These are phyloP conservation scores for Heliconius himera DNA, from an alignment of 1,140 invertebrate genomes.

Conservation along the genomic window DNA sequence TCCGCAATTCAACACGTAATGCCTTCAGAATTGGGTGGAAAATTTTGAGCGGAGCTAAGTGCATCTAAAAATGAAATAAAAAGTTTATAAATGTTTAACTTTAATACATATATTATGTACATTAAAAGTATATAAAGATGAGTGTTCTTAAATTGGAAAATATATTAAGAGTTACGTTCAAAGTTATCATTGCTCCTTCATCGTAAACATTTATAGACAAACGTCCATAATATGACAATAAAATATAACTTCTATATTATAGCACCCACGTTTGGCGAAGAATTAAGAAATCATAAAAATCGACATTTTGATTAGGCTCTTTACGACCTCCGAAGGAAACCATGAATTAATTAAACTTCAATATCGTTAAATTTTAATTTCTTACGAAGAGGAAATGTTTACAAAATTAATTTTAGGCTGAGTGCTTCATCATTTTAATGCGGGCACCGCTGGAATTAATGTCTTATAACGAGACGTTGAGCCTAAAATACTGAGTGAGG, in stretches of 20 bases:
- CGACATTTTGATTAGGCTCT: neutral
- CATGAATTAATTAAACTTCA: constrained; percentile 30
- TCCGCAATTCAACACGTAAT: too few species aligned
- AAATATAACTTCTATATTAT: neutral
- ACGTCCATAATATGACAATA: neutral
- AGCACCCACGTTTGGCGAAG: neutral
- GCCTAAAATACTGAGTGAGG: constrained; percentile 32
- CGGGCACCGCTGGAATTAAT: constrained; percentile 32
- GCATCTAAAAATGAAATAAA: too few species aligned
- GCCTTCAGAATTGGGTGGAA: too few species aligned
- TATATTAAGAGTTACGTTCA: too few species aligned
- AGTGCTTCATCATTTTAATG: constrained; percentile 36
- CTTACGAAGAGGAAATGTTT: constrained; percentile 31
- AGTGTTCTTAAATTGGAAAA: too few species aligned
- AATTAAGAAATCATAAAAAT: constrained; percentile 8
- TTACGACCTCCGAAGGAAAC: constrained; percentile 12
- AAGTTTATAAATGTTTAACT: too few species aligned
- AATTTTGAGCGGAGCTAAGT: too few species aligned
- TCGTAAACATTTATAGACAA: neutral
- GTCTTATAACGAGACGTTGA: constrained; percentile 34
- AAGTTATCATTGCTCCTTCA: too few species aligned
- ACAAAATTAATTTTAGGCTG: constrained; percentile 35
- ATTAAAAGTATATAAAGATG: too few species aligned
- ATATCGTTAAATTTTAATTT: constrained; percentile 32
- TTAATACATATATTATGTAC: too few species aligned